Evolutionary conservation across 2,797 vertebrate genomes (phyloP).

Genomic region (Hapalemur alaotrensis): DNA sequence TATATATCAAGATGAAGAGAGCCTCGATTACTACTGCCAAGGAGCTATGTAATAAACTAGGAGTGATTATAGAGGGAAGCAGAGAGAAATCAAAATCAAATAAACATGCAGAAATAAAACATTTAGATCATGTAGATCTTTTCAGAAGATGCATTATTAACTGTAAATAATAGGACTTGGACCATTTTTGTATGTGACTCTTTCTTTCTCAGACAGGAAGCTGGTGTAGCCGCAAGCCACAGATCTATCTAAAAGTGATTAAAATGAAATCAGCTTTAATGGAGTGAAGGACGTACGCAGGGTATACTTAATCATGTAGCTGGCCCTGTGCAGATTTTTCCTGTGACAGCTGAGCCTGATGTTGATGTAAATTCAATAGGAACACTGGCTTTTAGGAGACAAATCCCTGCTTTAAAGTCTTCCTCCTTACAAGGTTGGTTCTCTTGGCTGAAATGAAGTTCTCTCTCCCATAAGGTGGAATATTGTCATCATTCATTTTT

Average conservation of each 20-base stretch:
- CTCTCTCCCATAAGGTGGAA: background rate
- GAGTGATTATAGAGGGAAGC: background rate
- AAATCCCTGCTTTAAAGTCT: background rate
- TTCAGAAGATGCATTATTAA: background rate
- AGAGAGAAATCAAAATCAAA: background rate
- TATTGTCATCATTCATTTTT: background rate
- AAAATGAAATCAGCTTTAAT: constrained; percentile 44
- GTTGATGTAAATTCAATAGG: background rate
- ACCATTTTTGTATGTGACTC: constrained; percentile 9
- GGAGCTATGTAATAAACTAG: background rate
- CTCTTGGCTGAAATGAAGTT: background rate
- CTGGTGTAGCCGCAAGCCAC: constrained; percentile 11
- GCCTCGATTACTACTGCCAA: no score
- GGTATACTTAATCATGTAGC: background rate
- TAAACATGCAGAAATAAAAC: background rate
- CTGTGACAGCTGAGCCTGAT: background rate
- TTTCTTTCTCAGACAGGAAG: constrained; percentile 33
- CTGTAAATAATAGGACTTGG: background rate
- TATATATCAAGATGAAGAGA: background rate
- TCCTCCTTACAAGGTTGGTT: background rate
- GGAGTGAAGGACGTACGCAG: background rate
- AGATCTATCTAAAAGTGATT: constrained; percentile 52
- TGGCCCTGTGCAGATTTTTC: background rate
- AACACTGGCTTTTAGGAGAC: background rate
- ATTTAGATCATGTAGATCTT: background rate